These are phyloP conservation scores for Pseudoips prasinana DNA, from an alignment of 2,888 invertebrate genomes.

Conservation along the genomic window DNA sequence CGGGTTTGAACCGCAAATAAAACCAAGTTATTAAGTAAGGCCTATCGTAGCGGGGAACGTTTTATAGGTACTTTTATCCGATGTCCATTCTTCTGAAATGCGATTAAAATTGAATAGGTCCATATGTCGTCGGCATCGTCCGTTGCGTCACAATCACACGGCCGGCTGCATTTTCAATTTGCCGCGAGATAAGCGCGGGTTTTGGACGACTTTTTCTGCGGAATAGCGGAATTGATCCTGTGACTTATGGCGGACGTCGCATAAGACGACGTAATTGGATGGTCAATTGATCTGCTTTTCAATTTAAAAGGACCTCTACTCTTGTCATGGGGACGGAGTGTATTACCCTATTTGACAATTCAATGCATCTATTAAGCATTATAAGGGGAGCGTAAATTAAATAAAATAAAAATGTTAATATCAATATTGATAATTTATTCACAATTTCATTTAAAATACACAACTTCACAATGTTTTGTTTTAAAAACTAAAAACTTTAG, in stretches of 20 bases:
- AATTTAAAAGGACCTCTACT: slow-evolving; percentile 45
- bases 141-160: slow-evolving; percentile 80
- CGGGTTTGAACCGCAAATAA: slow-evolving; percentile 72
- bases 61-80: slow-evolving; percentile 67
- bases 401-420: slow-evolving; percentile 57
- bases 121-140: slow-evolving; percentile 73
- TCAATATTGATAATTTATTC: slow-evolving; percentile 82
- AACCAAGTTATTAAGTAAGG: slow-evolving; percentile 72
- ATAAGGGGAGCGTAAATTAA: slow-evolving; percentile 25
- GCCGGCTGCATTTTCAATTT: slow-evolving; percentile 80
- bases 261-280: slow-evolving; percentile 67
- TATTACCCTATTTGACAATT: slow-evolving; percentile 21
- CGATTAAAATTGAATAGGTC: slow-evolving; percentile 82
- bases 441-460: slow-evolving; percentile 82
- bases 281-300: slow-evolving; percentile 68
- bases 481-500: slow-evolving; percentile 79
- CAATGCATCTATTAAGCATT: slow-evolving; percentile 12
- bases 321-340: slow-evolving; percentile 17
- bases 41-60: slow-evolving; percentile 54
- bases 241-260: slow-evolving; percentile 69
- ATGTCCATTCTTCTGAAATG: slow-evolving; percentile 80
- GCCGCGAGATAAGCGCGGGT: slow-evolving; percentile 77
- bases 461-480: slow-evolving; percentile 80
- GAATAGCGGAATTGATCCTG: slow-evolving; percentile 78
- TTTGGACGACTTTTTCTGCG: slow-evolving; percentile 77